Evolutionary conservation across 2,113 vertebrate species (phyloP).

Genomic region (Campylomormyrus numenius): DNA sequence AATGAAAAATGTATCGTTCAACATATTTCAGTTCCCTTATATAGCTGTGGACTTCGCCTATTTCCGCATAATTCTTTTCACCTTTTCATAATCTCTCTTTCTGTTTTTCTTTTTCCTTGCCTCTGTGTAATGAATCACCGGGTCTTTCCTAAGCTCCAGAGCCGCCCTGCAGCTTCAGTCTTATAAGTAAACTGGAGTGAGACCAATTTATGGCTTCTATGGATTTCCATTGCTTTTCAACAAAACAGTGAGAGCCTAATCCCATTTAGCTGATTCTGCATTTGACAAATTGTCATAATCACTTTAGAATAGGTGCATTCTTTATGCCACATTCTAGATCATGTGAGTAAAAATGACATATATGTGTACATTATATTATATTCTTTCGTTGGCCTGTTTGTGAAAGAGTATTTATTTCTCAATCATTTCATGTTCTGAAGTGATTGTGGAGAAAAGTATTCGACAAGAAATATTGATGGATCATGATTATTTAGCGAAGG

Average conservation of each 20-base stretch:
- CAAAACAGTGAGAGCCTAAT: neutral
- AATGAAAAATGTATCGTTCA: neutral
- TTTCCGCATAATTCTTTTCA: neutral
- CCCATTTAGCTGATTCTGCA: neutral
- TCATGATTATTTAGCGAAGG: neutral
- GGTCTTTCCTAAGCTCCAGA: neutral
- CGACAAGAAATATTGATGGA: neutral
- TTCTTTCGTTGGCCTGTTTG: neutral
- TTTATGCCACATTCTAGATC: neutral
- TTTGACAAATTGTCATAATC: neutral
- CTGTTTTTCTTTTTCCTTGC: neutral
- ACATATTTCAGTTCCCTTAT: neutral
- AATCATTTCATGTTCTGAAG: neutral
- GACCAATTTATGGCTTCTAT: neutral
- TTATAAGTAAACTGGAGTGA: neutral
- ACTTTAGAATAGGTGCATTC: neutral
- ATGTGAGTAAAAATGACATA: neutral
- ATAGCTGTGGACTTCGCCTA: neutral
- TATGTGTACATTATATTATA: neutral
- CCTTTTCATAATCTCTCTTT: neutral
- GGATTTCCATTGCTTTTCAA: neutral
- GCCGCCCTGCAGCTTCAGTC: neutral
- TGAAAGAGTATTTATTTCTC: neutral
- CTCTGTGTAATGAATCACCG: neutral
- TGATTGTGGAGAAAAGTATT: neutral